These are phyloP conservation scores for Sinohyriopsis cumingii DNA, from an alignment of 2,888 invertebrate species.

Conservation along the genomic window DNA sequence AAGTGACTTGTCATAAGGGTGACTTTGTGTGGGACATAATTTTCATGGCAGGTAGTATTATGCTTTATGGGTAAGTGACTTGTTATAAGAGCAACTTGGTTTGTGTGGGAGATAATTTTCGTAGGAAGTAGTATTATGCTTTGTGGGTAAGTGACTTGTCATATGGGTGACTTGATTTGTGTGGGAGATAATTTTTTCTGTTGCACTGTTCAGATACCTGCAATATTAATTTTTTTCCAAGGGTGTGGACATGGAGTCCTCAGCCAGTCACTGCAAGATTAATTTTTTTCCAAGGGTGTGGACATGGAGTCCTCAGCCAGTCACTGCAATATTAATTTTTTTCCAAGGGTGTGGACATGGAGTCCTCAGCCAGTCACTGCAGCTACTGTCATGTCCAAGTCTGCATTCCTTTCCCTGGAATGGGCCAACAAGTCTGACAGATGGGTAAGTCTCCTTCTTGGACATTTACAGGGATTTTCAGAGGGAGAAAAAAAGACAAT, in stretches of 20 bases:
- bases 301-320: constrained; percentile 72
- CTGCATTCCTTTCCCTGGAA: constrained; percentile 76
- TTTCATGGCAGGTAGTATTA: no score
- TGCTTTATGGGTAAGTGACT: no score
- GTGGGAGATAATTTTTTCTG: no score
- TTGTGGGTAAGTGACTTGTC: no score
- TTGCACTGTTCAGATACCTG: neutral
- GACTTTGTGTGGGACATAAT: no score
- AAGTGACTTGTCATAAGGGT: no score
- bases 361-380: constrained; percentile 74
- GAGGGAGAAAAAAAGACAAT: neutral
- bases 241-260: constrained; percentile 72
- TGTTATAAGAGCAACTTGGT: no score
- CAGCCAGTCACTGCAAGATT: constrained; percentile 73
- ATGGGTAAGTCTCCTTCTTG: constrained; percentile 65
- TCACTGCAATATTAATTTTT: constrained; percentile 68
- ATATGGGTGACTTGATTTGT: no score
- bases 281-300: constrained; percentile 65
- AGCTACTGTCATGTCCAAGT: constrained; percentile 75
- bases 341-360: constrained; percentile 71
- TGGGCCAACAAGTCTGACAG: constrained; percentile 78
- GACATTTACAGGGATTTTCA: neutral
- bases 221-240: constrained; percentile 24
- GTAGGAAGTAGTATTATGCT: no score
- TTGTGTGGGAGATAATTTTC: no score